Percentiles rank a stretch among this genome's conserved stretches.
phyloP scores from a whole-genome alignment of 2,888 invertebrate species.

The Agonopterix arenella region DNA sequence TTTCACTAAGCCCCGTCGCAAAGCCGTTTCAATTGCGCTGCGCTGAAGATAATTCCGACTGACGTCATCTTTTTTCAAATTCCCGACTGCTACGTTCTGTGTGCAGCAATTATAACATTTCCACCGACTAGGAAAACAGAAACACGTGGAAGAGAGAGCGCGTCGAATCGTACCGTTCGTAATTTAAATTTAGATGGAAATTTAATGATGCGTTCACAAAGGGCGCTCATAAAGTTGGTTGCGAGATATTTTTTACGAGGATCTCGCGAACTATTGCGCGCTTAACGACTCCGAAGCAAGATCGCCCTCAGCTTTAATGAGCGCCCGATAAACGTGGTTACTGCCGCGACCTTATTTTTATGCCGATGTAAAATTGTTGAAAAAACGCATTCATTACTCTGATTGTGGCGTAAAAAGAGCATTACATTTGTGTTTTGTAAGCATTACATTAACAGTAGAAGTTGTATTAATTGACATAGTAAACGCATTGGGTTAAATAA shows the following conservation, averaged over 20 bases:
- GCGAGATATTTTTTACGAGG: constrained; percentile 77
- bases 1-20: constrained; percentile 76
- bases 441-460: background rate
- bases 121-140: constrained; percentile 74
- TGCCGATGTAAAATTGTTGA: constrained; percentile 72
- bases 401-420: constrained; percentile 44
- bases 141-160: constrained; percentile 66
- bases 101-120: constrained; percentile 76
- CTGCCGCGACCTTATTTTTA: constrained; percentile 75
- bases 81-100: constrained; percentile 70
- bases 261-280: constrained; percentile 78
- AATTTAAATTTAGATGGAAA: constrained; percentile 78
- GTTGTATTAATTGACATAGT: no score
- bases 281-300: constrained; percentile 77
- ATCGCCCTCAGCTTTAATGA: constrained; percentile 76
- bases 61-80: constrained; percentile 77
- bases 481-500: no score
- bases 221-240: constrained; percentile 75
- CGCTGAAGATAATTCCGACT: constrained; percentile 77
- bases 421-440: constrained; percentile 18
- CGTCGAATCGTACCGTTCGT: constrained; percentile 68
- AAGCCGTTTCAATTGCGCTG: constrained; percentile 77
- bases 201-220: constrained; percentile 77
- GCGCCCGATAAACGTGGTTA: constrained; percentile 77
- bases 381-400: constrained; percentile 66